phyloP scores from a whole-genome alignment of 2,888 invertebrate genomes.

The Esperia sulphurella region DNA sequence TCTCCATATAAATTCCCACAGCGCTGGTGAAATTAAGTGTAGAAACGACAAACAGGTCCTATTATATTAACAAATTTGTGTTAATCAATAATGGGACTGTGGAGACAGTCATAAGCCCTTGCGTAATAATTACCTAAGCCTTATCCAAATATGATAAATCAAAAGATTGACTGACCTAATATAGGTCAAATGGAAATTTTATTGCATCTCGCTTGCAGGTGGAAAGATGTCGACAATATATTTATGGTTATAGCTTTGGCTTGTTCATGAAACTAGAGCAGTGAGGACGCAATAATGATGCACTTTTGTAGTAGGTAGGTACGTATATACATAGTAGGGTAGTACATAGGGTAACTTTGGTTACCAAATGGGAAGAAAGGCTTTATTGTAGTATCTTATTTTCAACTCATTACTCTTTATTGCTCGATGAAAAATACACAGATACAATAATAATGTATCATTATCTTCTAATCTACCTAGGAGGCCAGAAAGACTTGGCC shows the following conservation, averaged over 20 bases:
- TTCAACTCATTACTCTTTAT: no score
- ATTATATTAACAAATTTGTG: conserved; percentile 37
- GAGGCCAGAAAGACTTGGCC: no score
- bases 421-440: no score
- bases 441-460: no score
- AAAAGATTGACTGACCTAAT: conserved; percentile 18
- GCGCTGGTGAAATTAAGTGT: conserved; percentile 43
- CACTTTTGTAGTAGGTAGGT: no score
- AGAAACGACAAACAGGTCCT: conserved; percentile 31
- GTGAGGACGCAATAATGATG: no score
- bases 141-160: conserved; percentile 15
- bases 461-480: no score
- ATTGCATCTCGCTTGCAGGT: conserved; percentile 10
- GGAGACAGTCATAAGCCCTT: conserved; percentile 22
- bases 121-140: conserved; percentile 23
- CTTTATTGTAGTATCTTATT: no score
- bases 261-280: not conserved
- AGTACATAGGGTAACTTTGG: no score
- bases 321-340: no score
- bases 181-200: conserved; percentile 29
- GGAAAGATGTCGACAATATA: conserved; percentile 2
- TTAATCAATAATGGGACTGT: conserved; percentile 36
- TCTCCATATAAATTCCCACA: conserved; percentile 45
- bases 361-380: no score
- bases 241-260: not conserved